These are phyloP conservation scores for Dinocampus coccinellae DNA, from an alignment of 2,888 invertebrate species.

Conservation along the genomic window DNA sequence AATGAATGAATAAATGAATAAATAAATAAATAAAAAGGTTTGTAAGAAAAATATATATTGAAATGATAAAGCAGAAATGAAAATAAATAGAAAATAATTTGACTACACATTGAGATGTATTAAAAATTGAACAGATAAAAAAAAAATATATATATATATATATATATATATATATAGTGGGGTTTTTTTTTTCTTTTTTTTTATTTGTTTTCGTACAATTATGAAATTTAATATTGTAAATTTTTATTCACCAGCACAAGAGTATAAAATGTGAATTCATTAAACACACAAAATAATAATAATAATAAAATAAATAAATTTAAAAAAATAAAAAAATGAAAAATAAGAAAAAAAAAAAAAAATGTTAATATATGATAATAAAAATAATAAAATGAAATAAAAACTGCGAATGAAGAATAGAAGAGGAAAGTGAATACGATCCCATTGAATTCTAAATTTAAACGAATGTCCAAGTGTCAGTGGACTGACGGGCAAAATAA, in stretches of 20 bases:
- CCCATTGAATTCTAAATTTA: slow-evolving; percentile 70
- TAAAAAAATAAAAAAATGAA: too few species aligned
- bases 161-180: too few species aligned
- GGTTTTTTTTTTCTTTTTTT: too few species aligned
- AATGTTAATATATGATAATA: too few species aligned
- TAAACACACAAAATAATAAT: too few species aligned
- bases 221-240: not conserved
- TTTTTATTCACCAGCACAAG: not conserved
- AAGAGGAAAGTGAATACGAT: slow-evolving; percentile 67
- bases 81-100: slow-evolving; percentile 14
- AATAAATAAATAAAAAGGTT: too few species aligned
- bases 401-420: slow-evolving; percentile 60
- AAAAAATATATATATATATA: too few species aligned
- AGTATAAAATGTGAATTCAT: not conserved
- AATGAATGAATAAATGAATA: too few species aligned
- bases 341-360: too few species aligned
- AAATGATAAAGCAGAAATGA: slow-evolving; percentile 22
- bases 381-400: slow-evolving; percentile 63
- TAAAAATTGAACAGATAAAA: not conserved
- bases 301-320: too few species aligned
- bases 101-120: not conserved
- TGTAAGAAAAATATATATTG: too few species aligned
- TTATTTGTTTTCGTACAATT: too few species aligned
- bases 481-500: slow-evolving; percentile 66
- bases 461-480: slow-evolving; percentile 66